These are phyloP conservation scores for Melipona bicolor DNA, from an alignment of 2,888 invertebrate species.

Conservation along the genomic window DNA sequence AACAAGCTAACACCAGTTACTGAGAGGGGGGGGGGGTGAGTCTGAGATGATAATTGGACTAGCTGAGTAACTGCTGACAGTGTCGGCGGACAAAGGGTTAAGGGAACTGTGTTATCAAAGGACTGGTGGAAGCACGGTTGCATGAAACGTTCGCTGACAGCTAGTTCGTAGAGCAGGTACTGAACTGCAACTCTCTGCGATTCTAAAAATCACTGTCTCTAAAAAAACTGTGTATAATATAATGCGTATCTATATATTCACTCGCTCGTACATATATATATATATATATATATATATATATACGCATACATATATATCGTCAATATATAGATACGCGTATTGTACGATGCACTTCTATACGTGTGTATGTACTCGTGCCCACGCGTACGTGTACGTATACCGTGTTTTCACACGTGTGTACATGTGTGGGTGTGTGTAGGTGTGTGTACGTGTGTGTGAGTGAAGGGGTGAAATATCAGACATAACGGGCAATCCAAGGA, in stretches of 20 bases:
- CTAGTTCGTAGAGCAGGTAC: conserved; percentile 66
- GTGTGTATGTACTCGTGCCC: background rate
- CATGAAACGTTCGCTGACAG: conserved; percentile 59
- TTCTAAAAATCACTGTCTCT: conserved; percentile 68
- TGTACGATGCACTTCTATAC: background rate
- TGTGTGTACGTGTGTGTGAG: background rate
- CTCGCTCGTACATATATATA: background rate
- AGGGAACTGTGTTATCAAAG: conserved; percentile 15
- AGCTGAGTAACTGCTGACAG: conserved; percentile 58
- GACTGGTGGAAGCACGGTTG: conserved; percentile 50
- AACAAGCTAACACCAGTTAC: conserved; percentile 84
- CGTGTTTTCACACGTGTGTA: background rate
- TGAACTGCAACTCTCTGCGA: conserved; percentile 63
- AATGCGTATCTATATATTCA: background rate
- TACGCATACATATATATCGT: too few relatives aligned
- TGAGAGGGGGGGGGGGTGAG: conserved; percentile 60
- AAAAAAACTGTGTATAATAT: conserved; percentile 29
- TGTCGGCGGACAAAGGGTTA: conserved; percentile 47
- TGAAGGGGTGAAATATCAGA: background rate
- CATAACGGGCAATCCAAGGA: conserved; percentile 28
- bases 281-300: background rate
- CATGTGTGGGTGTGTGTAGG: background rate
- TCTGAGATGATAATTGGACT: conserved; percentile 71
- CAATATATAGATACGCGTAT: too few relatives aligned
- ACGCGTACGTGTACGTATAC: background rate